A percentile compares a stretch with the other conserved stretches of the same genome.
Evolutionary conservation across 37 sponge, comb jelly and placozoan species (phyloP).

Genomic region (Crambe crambe): DNA sequence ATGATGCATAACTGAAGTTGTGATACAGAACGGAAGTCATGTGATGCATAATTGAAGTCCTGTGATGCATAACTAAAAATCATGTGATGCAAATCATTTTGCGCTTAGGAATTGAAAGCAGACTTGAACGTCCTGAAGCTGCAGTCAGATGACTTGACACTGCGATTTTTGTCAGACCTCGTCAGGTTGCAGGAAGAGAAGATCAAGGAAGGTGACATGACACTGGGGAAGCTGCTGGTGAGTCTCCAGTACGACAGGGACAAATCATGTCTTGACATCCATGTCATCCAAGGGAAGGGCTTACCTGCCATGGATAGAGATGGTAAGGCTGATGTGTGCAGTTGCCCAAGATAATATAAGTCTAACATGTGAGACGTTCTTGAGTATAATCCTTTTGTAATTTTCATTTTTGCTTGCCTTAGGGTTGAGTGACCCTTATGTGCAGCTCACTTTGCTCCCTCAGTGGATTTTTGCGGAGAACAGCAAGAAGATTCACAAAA

Average conservation of each 20-base stretch:
- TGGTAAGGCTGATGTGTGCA: slow-evolving; percentile 24
- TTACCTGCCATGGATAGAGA: slow-evolving; percentile 39
- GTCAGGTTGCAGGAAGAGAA: slow-evolving; percentile 7
- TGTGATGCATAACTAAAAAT: too few species aligned
- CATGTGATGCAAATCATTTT: too few species aligned
- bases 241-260: slow-evolving; percentile 37
- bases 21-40: too few species aligned
- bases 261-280: slow-evolving; percentile 7
- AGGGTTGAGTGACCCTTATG: slow-evolving; percentile 65
- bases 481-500: slow-evolving; percentile 28
- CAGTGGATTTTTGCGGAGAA: slow-evolving; percentile 14
- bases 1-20: too few species aligned
- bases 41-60: too few species aligned
- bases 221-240: slow-evolving; percentile 20
- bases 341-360: not conserved
- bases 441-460: slow-evolving; percentile 32
- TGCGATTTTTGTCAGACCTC: slow-evolving; percentile 34
- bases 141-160: slow-evolving; percentile 28
- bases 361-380: not conserved
- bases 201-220: not conserved
- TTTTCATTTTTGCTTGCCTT: too few species aligned
- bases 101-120: too few species aligned
- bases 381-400: too few species aligned
- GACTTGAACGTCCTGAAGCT: slow-evolving; percentile 14
- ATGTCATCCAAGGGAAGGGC: slow-evolving; percentile 13